phyloP scores from a whole-genome alignment of 1,140 invertebrate genomes.

The Pomacea maculata region DNA sequence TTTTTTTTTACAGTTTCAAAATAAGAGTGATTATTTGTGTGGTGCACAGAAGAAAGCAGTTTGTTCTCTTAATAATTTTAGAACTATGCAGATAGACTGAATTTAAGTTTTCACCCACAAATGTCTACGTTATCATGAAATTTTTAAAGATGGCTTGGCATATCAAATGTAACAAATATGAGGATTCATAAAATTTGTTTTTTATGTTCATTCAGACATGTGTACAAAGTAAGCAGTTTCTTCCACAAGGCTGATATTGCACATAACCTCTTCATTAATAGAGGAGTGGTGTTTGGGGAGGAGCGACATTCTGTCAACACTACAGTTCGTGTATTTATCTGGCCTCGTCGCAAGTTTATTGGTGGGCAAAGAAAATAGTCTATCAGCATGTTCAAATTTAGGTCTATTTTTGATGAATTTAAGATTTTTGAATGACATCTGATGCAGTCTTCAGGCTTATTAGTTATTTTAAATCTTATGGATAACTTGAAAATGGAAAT shows the following conservation, averaged over 20 bases:
- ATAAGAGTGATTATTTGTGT: too few species aligned
- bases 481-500: too few species aligned
- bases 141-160: background rate
- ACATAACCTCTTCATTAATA: constrained; percentile 52
- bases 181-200: too few species aligned
- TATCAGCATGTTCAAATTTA: background rate
- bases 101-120: background rate
- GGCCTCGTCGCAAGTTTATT: constrained; percentile 55
- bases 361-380: constrained; percentile 25
- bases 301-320: constrained; percentile 28
- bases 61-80: too few species aligned
- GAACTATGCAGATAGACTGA: background rate
- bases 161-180: background rate
- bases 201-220: constrained; percentile 33
- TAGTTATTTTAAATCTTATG: too few species aligned
- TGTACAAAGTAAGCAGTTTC: constrained; percentile 44
- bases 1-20: too few species aligned
- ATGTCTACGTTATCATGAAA: background rate
- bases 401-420: background rate
- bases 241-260: constrained; percentile 50
- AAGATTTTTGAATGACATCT: background rate
- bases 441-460: background rate
- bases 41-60: too few species aligned
- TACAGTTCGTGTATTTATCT: constrained; percentile 53
- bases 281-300: constrained; percentile 46